These are phyloP conservation scores for Antrozous pallidus DNA, from an alignment of 2,797 vertebrate genomes.

Conservation along the genomic window DNA sequence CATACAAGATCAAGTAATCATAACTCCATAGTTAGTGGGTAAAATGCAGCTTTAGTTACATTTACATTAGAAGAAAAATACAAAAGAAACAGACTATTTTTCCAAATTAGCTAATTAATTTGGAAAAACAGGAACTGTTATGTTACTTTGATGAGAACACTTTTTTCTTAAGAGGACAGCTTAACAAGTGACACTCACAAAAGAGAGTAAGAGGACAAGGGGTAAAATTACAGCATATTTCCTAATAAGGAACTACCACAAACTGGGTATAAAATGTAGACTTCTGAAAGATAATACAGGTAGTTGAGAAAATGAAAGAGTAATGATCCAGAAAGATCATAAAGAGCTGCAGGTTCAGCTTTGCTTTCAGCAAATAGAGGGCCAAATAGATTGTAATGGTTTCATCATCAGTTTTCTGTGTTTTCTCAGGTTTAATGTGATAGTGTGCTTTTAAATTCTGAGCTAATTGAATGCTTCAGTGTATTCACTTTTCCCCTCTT, in stretches of 20 bases:
- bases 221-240: conserved; percentile 12
- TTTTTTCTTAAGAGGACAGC: not conserved
- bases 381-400: not conserved
- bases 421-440: conserved; percentile 21
- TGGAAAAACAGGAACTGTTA: not conserved
- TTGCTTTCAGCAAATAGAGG: not conserved
- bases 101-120: not conserved
- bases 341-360: not conserved
- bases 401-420: not conserved
- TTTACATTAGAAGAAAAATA: not conserved
- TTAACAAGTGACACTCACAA: not conserved
- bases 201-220: not conserved
- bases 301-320: conserved; percentile 36
- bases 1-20: not conserved
- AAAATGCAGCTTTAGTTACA: not conserved
- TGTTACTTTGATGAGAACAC: not conserved
- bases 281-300: conserved; percentile 20
- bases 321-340: conserved; percentile 38
- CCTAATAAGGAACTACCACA: conserved; percentile 9
- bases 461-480: conserved; percentile 6
- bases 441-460: conserved; percentile 45
- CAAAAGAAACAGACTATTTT: not conserved
- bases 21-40: not conserved
- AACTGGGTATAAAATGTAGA: conserved; percentile 27
- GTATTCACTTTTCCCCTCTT: not conserved